Percentiles rank a stretch among this genome's conserved stretches.
phyloP scores from a whole-genome alignment of 2,888 invertebrate genomes.

The Tubulanus polymorphus region DNA sequence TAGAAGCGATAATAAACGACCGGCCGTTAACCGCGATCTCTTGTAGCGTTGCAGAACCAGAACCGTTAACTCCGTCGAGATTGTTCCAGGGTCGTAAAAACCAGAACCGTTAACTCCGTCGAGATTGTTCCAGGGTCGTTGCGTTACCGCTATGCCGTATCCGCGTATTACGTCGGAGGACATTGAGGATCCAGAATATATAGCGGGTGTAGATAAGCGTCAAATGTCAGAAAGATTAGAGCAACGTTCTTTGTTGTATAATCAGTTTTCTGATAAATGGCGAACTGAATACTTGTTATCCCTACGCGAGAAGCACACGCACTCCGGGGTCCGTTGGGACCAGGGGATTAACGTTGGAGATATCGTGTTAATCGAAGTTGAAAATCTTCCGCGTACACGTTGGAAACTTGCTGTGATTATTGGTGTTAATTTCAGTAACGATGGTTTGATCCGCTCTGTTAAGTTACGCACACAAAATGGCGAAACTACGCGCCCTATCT shows the following conservation, averaged over 20 bases:
- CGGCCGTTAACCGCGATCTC: conserved; percentile 18
- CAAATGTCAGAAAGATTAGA: not conserved
- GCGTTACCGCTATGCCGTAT: conserved; percentile 10
- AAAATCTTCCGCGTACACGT: too few species aligned
- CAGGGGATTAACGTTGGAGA: not conserved
- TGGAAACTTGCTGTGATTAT: too few species aligned
- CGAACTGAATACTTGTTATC: conserved; percentile 1
- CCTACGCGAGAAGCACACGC: not conserved
- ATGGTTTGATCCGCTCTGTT: conserved; percentile 9
- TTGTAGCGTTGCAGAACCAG: conserved; percentile 5
- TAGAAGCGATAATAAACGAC: conserved; percentile 19
- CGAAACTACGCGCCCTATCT: conserved; percentile 7
- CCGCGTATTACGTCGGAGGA: not conserved
- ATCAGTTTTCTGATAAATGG: conserved; percentile 16
- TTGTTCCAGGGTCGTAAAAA: too few species aligned
- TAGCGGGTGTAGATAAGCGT: not conserved
- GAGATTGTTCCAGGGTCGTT: conserved; percentile 13
- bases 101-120: too few species aligned
- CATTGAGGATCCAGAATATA: not conserved
- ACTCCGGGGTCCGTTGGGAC: too few species aligned
- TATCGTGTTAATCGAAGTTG: not conserved
- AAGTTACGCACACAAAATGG: conserved; percentile 9
- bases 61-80: conserved; percentile 19
- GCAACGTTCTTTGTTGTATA: not conserved
- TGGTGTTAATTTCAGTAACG: too few species aligned